Evolutionary conservation across 2,888 invertebrate species (phyloP).

Genomic region (Idaea straminata): DNA sequence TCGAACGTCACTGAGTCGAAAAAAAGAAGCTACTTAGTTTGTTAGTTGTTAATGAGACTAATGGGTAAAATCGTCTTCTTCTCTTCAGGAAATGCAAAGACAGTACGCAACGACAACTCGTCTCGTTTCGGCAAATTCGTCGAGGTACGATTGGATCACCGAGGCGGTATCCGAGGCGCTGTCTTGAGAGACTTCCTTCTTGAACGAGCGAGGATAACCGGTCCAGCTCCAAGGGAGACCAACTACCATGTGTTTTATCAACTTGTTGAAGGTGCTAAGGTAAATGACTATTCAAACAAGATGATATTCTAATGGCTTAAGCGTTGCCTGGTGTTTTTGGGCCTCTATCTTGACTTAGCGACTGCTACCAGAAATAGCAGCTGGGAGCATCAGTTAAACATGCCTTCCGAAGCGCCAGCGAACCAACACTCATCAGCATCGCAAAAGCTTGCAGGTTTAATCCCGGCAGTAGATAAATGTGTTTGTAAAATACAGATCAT

Average conservation of each 20-base stretch:
- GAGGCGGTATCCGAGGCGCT: conserved; percentile 94
- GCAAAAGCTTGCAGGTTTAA: too few species aligned
- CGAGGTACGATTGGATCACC: conserved; percentile 94
- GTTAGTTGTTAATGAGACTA: too few species aligned
- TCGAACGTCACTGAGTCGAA: too few species aligned
- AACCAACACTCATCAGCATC: too few species aligned
- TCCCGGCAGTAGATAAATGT: too few species aligned
- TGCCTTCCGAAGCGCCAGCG: too few species aligned
- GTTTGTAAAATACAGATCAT: too few species aligned
- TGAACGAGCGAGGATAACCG: conserved; percentile 94
- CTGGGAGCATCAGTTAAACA: too few species aligned
- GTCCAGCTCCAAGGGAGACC: conserved; percentile 91
- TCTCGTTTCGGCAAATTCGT: conserved; percentile 97
- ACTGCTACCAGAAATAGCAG: too few species aligned
- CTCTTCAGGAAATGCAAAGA: conserved; percentile 92
- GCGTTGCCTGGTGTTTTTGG: too few species aligned
- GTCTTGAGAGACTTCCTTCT: conserved; percentile 94
- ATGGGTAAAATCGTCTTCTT: background rate
- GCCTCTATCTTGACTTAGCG: too few species aligned
- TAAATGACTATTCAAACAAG: conserved; percentile 32
- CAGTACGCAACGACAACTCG: conserved; percentile 95
- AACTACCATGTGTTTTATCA: conserved; percentile 97
- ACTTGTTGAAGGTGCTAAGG: conserved; percentile 91
- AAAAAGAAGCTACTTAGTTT: too few species aligned
- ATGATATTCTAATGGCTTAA: background rate